phyloP scores from a whole-genome alignment of 2,797 vertebrate species.

The Nannoperca obscura region DNA sequence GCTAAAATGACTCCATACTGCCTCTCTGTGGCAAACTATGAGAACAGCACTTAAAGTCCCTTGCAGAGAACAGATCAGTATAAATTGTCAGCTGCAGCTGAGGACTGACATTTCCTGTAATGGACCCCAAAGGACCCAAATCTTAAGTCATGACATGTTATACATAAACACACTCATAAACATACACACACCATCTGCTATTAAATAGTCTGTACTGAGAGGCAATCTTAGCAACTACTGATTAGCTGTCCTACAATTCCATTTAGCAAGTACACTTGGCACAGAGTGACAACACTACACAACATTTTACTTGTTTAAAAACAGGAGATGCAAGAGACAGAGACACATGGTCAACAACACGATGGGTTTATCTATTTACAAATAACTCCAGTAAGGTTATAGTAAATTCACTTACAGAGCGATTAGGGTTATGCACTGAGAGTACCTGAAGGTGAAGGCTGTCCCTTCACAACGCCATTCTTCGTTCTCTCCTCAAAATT shows the following conservation, averaged over 20 bases:
- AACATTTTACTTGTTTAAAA: constrained; percentile 39
- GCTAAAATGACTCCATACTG: constrained; percentile 56
- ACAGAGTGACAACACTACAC: constrained; percentile 51
- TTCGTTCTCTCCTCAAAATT: constrained; percentile 99
- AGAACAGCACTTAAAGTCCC: constrained; percentile 21
- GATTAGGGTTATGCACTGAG: constrained; percentile 91
- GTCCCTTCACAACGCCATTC: constrained; percentile 99
- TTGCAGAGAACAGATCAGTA: not conserved
- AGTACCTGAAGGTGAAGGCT: constrained; percentile 99
- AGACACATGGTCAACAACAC: constrained; percentile 81
- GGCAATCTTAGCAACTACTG: constrained; percentile 26
- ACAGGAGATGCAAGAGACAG: constrained; percentile 71
- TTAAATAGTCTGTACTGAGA: not conserved
- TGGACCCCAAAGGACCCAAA: constrained; percentile 71
- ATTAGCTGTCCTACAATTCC: constrained; percentile 8
- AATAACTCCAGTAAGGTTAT: constrained; percentile 82
- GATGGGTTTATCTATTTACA: constrained; percentile 79
- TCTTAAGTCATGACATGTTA: constrained; percentile 67
- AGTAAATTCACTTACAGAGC: constrained; percentile 90
- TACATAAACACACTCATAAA: constrained; percentile 44
- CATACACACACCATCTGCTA: constrained; percentile 6
- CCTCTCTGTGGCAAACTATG: constrained; percentile 61
- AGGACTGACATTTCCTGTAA: constrained; percentile 40
- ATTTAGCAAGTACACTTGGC: constrained; percentile 39
- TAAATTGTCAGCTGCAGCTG: constrained; percentile 31